Conservation (phyloP, 53 echinoderm and acorn worm species). For the Crossaster papposus region DNA sequence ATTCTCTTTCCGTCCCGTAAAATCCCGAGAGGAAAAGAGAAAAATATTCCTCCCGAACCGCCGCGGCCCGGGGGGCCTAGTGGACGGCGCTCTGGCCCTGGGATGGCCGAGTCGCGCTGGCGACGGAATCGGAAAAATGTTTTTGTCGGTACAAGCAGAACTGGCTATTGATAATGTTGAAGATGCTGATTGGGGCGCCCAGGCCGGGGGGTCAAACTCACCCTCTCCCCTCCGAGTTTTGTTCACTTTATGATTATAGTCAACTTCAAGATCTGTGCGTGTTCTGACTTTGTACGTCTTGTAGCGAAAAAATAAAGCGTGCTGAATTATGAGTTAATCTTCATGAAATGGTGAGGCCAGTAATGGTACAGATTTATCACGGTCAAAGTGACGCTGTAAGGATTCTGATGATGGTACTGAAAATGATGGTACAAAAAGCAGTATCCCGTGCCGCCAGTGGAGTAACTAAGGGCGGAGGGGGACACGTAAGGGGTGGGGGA, state of each 20-base stretch:
- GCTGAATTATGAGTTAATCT: not conserved
- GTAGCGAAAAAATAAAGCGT: not conserved
- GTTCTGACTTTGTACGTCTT: too few relatives aligned
- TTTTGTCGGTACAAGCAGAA: not conserved
- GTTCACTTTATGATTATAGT: not conserved
- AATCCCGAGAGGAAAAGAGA: conserved; percentile 48
- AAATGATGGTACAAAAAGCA: not conserved
- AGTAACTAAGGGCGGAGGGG: too few relatives aligned
- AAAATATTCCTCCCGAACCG: conserved; percentile 55
- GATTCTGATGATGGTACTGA: not conserved
- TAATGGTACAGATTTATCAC: not conserved
- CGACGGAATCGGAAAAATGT: conserved; percentile 55
- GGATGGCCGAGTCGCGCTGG: conserved; percentile 40
- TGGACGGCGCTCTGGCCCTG: conserved; percentile 37
- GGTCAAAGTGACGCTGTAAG: not conserved
- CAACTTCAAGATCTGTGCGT: not conserved
- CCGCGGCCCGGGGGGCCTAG: conserved; percentile 24
- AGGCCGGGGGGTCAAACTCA: not conserved
- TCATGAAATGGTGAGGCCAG: not conserved
- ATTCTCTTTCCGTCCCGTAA: conserved; percentile 15
- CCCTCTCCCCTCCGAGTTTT: not conserved
- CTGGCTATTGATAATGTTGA: not conserved
- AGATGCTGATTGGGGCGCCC: not conserved
- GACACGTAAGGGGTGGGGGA: too few relatives aligned
- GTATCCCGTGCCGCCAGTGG: too few relatives aligned